These are phyloP conservation scores for Coryphaenoides rupestris DNA, from an alignment of 2,113 vertebrate species.

Conservation along the genomic window DNA sequence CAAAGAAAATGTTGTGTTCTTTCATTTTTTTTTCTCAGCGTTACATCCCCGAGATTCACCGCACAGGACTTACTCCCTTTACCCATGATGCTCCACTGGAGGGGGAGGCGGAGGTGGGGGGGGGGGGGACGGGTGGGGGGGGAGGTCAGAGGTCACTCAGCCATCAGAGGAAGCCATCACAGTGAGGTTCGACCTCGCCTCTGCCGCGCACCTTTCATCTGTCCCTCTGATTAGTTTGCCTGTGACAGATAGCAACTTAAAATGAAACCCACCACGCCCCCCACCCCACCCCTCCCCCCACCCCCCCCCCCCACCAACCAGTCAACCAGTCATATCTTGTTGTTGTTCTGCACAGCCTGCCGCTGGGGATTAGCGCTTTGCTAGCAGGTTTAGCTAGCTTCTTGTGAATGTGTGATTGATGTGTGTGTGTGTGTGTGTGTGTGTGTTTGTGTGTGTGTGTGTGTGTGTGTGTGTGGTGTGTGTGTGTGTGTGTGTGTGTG, in stretches of 20 bases:
- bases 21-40: conserved; percentile 9
- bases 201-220: conserved; percentile 67
- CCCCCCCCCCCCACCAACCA: conserved; percentile 12
- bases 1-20: too few species aligned
- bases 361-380: conserved; percentile 44
- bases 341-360: neutral
- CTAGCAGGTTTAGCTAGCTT: conserved; percentile 32
- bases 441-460: conserved; percentile 9
- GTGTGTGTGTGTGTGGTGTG: neutral
- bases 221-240: conserved; percentile 69
- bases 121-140: neutral
- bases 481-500: too few species aligned
- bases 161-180: conserved; percentile 67
- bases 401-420: neutral
- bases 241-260: conserved; percentile 65
- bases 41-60: conserved; percentile 40
- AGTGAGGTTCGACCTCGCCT: conserved; percentile 59
- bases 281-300: conserved; percentile 9
- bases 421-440: neutral
- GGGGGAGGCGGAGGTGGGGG: neutral
- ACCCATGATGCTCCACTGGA: conserved; percentile 43
- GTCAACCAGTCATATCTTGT: neutral
- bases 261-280: conserved; percentile 57
- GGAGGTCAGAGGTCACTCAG: conserved; percentile 57
- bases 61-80: conserved; percentile 57